phyloP scores from a whole-genome alignment of 2,797 vertebrate species.

The Centroberyx gerrardi region DNA sequence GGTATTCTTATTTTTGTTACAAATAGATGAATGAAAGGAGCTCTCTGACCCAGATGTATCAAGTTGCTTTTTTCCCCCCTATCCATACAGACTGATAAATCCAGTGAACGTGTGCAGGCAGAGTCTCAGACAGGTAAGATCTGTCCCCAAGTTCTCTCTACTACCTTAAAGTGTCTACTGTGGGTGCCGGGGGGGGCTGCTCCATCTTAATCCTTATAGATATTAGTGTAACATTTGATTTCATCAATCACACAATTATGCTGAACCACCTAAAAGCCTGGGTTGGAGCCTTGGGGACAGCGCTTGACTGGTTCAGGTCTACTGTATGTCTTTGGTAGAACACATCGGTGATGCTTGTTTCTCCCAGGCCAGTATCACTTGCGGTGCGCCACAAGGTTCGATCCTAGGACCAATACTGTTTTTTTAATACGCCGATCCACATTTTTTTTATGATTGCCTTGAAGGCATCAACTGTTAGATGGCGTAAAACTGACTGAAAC shows the following conservation, averaged over 20 bases:
- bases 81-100: constrained; percentile 88
- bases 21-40: constrained; percentile 1
- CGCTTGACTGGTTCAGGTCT: neutral
- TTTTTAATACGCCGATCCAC: neutral
- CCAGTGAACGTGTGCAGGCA: constrained; percentile 91
- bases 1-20: constrained; percentile 31
- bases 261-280: neutral
- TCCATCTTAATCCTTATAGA: neutral
- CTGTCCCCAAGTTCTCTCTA: constrained; percentile 13
- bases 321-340: no score
- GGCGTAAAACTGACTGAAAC: neutral
- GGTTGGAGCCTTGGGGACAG: neutral
- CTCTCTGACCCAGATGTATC: constrained; percentile 31
- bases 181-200: neutral
- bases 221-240: neutral
- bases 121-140: constrained; percentile 94
- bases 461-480: neutral
- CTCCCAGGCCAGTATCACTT: no score
- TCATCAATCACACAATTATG: constrained; percentile 10
- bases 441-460: neutral
- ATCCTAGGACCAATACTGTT: constrained; percentile 21
- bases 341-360: no score
- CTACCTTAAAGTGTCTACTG: neutral
- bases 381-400: constrained; percentile 20
- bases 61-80: constrained; percentile 58